Percentiles rank a stretch among this genome's conserved stretches.
Evolutionary conservation across 2,113 vertebrate species (phyloP).

Genomic region (Clarias magur): DNA sequence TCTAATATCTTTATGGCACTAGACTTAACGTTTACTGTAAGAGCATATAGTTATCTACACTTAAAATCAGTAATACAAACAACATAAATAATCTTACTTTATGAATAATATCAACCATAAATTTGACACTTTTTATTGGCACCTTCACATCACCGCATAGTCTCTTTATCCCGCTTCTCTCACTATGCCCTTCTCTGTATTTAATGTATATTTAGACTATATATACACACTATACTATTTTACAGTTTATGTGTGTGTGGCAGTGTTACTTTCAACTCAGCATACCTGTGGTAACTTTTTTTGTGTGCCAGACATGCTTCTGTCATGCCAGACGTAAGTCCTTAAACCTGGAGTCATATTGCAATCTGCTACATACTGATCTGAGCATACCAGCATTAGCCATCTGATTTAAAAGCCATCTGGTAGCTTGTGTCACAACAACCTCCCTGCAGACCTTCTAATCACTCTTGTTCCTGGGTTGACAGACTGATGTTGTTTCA

Average conservation of each 20-base stretch:
- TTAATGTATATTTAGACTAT: not conserved
- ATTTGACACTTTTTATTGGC: not conserved
- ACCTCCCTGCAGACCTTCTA: not conserved
- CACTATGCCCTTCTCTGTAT: not conserved
- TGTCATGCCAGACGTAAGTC: not conserved
- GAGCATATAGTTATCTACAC: not conserved
- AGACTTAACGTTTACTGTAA: not conserved
- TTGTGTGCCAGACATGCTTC: not conserved
- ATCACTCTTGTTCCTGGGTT: not conserved
- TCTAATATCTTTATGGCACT: not conserved
- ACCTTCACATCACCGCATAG: not conserved
- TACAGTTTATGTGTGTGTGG: not conserved
- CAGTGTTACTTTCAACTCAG: not conserved
- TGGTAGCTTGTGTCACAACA: not conserved
- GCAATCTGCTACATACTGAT: slow-evolving; percentile 6
- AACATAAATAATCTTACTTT: not conserved
- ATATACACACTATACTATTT: not conserved
- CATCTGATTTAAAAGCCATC: slow-evolving; percentile 3
- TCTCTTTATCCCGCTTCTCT: not conserved
- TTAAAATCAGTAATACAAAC: not conserved
- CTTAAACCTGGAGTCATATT: not conserved
- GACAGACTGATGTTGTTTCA: not conserved
- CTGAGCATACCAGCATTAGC: not conserved
- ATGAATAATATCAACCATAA: not conserved
- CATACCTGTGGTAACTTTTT: not conserved